Percentiles rank a stretch among this genome's conserved stretches.
These are phyloP conservation scores for Akabosia matsudoensis DNA, from an alignment of 1,140 invertebrate genomes.

Conservation along the genomic window DNA sequence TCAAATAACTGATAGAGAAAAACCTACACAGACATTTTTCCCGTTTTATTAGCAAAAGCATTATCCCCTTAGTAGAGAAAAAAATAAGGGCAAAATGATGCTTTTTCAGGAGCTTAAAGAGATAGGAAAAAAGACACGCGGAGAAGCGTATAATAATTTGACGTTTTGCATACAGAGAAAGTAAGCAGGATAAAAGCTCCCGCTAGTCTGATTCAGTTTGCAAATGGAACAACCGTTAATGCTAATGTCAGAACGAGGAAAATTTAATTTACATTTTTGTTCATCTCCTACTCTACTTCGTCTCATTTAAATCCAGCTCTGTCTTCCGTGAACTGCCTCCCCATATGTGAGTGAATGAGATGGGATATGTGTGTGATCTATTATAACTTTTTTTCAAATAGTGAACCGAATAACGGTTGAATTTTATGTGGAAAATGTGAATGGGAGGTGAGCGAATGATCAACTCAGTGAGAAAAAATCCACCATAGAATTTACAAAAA, in stretches of 20 bases:
- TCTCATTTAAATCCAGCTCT: neutral
- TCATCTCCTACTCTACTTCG: neutral
- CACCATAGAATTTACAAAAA: too few species aligned
- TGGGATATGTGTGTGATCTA: neutral
- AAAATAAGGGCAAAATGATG: neutral
- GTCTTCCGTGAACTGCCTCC: neutral
- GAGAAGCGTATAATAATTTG: too few species aligned
- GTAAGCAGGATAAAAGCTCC: too few species aligned
- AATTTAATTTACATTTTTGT: conserved; percentile 22
- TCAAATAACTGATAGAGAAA: neutral
- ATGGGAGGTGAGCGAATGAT: too few species aligned
- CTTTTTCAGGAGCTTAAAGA: too few species aligned
- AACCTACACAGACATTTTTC: neutral
- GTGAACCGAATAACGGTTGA: too few species aligned
- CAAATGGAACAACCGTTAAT: neutral
- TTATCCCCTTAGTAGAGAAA: neutral
- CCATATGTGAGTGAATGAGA: neutral
- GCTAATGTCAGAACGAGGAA: conserved; percentile 16
- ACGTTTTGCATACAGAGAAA: too few species aligned
- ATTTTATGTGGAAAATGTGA: too few species aligned
- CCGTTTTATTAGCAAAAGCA: conserved; percentile 2
- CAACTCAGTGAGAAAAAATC: too few species aligned
- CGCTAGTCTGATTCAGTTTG: neutral
- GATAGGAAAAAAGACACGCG: too few species aligned
- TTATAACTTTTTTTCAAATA: neutral